Percentiles rank a stretch among this genome's conserved stretches.
phyloP scores from a whole-genome alignment of 2,888 invertebrate species.

The Hyalella azteca region DNA sequence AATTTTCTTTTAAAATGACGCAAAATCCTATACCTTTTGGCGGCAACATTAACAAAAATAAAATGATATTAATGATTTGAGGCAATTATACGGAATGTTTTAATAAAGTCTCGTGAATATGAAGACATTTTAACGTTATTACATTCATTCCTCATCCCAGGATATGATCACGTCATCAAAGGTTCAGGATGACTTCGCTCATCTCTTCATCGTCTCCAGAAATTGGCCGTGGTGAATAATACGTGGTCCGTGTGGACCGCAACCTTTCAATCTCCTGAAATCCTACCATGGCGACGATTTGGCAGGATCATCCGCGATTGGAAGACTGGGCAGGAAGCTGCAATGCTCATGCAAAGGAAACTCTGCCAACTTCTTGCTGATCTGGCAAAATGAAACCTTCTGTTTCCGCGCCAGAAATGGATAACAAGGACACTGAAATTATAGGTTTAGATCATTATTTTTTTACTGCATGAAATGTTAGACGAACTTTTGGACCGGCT shows the following conservation, averaged over 20 bases:
- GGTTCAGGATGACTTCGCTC: background rate
- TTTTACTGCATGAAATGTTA: too few relatives aligned
- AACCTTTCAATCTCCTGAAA: slow-evolving; percentile 32
- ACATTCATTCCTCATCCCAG: background rate
- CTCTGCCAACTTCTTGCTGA: slow-evolving; percentile 2
- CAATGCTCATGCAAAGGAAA: background rate
- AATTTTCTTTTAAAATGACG: too few relatives aligned
- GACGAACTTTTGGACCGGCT: too few relatives aligned
- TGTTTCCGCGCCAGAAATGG: background rate
- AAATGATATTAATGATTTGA: too few relatives aligned
- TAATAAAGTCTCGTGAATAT: too few relatives aligned
- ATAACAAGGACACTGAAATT: too few relatives aligned
- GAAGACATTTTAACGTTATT: background rate
- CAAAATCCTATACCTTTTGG: too few relatives aligned
- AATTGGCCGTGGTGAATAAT: slow-evolving; percentile 7
- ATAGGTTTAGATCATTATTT: too few relatives aligned
- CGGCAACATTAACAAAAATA: too few relatives aligned
- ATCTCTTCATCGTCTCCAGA: slow-evolving; percentile 13
- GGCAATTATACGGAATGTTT: too few relatives aligned
- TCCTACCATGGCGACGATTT: slow-evolving; percentile 9
- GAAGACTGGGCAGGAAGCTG: background rate
- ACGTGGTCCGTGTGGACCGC: slow-evolving; percentile 19
- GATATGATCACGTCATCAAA: background rate
- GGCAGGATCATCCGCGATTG: background rate
- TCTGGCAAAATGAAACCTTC: background rate